A percentile compares a stretch with the other conserved stretches of the same genome.
Conservation (phyloP, 2,888 invertebrate genomes). For the Molorchus minor region DNA sequence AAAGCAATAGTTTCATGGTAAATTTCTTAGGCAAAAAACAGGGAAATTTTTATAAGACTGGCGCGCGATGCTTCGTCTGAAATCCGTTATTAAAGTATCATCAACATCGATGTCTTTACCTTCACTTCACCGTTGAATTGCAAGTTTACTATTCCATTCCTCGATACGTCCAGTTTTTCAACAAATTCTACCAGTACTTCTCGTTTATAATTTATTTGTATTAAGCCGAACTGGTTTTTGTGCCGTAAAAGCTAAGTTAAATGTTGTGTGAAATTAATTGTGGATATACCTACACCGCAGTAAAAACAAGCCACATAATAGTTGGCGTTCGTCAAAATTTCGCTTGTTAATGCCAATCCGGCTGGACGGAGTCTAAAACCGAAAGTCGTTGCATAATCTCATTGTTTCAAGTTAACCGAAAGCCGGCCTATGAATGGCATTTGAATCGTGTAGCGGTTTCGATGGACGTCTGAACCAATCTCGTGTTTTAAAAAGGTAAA, state of each 20-base stretch:
- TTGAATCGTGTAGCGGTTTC: no score
- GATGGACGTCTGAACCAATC: no score
- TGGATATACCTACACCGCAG: neutral
- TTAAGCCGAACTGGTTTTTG: neutral
- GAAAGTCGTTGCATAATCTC: constrained; percentile 3
- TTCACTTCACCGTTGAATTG: neutral
- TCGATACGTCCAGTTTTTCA: neutral
- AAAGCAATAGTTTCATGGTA: no score
- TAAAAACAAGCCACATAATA: neutral
- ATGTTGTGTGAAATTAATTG: neutral
- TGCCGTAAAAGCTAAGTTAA: neutral
- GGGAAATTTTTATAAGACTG: no score
- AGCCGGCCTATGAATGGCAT: no score
- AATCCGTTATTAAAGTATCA: neutral
- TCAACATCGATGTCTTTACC: neutral
- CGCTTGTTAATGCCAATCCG: neutral
- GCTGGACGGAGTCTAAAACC: neutral
- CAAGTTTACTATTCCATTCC: neutral
- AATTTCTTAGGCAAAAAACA: no score
- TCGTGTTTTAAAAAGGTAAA: no score
- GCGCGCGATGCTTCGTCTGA: no score
- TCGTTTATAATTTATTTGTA: neutral
- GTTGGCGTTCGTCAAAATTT: neutral
- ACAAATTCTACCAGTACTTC: neutral
- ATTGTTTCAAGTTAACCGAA: no score